Evolutionary conservation across 1,140 invertebrate genomes (phyloP).

Genomic region (Colletes gigas): DNA sequence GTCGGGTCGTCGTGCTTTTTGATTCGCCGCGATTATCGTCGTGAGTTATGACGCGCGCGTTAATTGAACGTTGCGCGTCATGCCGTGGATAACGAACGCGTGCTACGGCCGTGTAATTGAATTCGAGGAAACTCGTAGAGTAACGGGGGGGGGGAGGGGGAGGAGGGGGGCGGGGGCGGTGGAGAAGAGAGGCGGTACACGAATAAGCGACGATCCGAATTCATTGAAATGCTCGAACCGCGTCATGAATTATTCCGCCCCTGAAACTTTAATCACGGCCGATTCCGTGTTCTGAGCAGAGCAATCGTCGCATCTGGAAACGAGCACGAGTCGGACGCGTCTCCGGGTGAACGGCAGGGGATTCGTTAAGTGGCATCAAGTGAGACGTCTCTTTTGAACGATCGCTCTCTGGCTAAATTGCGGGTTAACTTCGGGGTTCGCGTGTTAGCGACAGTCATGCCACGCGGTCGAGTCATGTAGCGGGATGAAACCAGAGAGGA

Average conservation of each 20-base stretch:
- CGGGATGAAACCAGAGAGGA: conserved; percentile 41
- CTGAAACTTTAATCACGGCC: conserved; percentile 43
- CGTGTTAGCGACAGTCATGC: conserved; percentile 73
- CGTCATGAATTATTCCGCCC: conserved; percentile 55
- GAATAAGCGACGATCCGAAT: conserved; percentile 35
- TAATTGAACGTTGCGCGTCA: conserved; percentile 7
- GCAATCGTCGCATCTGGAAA: conserved; percentile 53
- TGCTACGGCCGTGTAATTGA: conserved; percentile 15
- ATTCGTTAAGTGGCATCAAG: conserved; percentile 68
- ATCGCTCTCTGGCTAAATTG: conserved; percentile 68
- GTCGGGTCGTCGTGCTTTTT: not conserved
- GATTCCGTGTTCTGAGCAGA: conserved; percentile 43
- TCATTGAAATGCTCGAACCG: conserved; percentile 31
- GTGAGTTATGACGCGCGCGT: not conserved
- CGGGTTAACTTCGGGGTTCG: conserved; percentile 74
- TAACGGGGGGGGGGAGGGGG: no score
- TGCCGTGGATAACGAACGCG: not conserved
- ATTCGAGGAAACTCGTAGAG: conserved; percentile 12
- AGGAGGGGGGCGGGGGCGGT: no score
- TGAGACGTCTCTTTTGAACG: conserved; percentile 70
- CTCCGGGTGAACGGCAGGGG: conserved; percentile 18
- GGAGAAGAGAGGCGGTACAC: no score
- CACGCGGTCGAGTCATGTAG: conserved; percentile 64
- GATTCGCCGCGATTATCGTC: not conserved
- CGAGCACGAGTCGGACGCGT: conserved; percentile 37